Evolutionary conservation across 2,888 invertebrate genomes (phyloP).

Genomic region (Nowickia ferox): DNA sequence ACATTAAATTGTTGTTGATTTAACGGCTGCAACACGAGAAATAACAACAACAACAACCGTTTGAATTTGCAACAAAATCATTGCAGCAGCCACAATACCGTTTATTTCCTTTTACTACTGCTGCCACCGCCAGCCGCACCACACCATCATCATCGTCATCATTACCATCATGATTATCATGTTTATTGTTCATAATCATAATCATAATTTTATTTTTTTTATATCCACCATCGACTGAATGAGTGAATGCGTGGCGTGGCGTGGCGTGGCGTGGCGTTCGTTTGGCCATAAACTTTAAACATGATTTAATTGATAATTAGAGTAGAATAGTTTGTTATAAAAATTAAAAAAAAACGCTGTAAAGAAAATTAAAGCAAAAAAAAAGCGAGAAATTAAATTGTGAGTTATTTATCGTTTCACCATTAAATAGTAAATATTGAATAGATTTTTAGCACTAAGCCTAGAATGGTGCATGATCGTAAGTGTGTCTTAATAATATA

Average conservation of each 20-base stretch:
- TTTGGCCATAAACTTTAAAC: conserved; percentile 66
- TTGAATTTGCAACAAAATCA: conserved; percentile 44
- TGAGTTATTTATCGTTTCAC: conserved; percentile 43
- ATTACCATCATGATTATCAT: conserved; percentile 33
- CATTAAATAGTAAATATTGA: conserved; percentile 46
- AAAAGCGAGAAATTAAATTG: conserved; percentile 26
- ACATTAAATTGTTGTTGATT: conserved; percentile 44
- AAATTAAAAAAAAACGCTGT: no score
- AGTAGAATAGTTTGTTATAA: conserved; percentile 63
- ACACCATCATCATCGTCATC: conserved; percentile 12
- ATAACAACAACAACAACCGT: conserved; percentile 19
- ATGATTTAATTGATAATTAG: conserved; percentile 72
- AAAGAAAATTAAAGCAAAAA: background rate
- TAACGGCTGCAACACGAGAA: conserved; percentile 46
- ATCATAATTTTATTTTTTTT: conserved; percentile 56
- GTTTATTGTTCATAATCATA: conserved; percentile 59
- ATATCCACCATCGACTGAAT: conserved; percentile 3
- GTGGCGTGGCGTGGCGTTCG: conserved; percentile 3
- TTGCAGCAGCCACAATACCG: conserved; percentile 47
- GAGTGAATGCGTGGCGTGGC: conserved; percentile 3
- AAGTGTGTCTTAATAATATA: conserved; percentile 29
- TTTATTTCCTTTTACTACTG: conserved; percentile 59
- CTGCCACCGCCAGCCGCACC: conserved; percentile 26
- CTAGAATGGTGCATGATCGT: conserved; percentile 17
- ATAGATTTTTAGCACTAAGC: conserved; percentile 16